These are phyloP conservation scores for Julus scanicus DNA, from an alignment of 2,888 invertebrate genomes.

Conservation along the genomic window DNA sequence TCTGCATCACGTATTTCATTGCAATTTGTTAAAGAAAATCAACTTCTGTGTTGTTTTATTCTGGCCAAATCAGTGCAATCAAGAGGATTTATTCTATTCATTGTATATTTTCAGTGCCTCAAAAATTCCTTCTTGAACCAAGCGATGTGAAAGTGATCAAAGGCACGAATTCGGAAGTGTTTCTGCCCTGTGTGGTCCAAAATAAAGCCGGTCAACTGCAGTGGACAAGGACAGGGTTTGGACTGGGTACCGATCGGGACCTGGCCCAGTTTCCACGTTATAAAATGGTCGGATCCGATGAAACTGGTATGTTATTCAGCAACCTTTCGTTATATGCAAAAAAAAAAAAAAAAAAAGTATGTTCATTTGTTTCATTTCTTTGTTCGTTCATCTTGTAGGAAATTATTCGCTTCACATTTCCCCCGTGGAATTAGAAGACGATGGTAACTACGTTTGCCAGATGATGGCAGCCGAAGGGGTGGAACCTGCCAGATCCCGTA, in stretches of 20 bases:
- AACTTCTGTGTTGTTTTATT: background rate
- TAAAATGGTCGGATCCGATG: conserved; percentile 95
- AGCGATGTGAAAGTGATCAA: conserved; percentile 90
- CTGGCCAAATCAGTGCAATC: background rate
- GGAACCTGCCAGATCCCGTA: conserved; percentile 81
- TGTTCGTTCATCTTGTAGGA: conserved; percentile 69
- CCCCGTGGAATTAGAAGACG: conserved; percentile 90
- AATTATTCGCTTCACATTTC: conserved; percentile 92
- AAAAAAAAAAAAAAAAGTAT: no score
- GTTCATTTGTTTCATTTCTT: background rate
- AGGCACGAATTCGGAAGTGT: conserved; percentile 81
- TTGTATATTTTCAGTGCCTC: conserved; percentile 68
- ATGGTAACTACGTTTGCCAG: conserved; percentile 94
- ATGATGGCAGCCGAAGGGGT: conserved; percentile 81
- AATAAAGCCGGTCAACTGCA: conserved; percentile 89
- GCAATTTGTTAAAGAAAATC: no score
- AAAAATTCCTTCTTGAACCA: conserved; percentile 92
- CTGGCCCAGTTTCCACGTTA: conserved; percentile 93
- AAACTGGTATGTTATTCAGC: conserved; percentile 77
- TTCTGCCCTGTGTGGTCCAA: conserved; percentile 85
- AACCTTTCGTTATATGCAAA: background rate
- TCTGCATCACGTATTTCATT: no score
- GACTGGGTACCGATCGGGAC: conserved; percentile 89
- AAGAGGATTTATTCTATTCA: background rate
- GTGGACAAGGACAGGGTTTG: conserved; percentile 98